These are phyloP conservation scores for Australoheros facetus DNA, from an alignment of 2,797 vertebrate genomes.

Conservation along the genomic window DNA sequence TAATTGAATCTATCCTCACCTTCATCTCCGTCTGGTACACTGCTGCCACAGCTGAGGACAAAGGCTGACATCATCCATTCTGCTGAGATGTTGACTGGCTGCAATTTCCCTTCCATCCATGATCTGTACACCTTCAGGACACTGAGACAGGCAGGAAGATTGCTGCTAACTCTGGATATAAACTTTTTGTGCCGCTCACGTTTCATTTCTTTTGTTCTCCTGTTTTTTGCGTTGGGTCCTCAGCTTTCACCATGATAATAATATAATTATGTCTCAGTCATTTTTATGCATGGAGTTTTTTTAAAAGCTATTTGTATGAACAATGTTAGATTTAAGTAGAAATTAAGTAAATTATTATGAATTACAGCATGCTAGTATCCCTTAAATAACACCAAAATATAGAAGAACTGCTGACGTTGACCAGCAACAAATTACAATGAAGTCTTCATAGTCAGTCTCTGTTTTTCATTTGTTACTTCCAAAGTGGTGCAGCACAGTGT, in stretches of 20 bases:
- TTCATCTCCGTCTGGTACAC: background rate
- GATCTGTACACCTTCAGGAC: background rate
- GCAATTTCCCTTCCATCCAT: background rate
- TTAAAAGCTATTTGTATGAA: accelerated
- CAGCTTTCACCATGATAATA: no score
- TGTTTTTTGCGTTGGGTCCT: background rate
- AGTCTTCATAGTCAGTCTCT: background rate
- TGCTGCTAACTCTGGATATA: background rate
- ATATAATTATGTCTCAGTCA: background rate
- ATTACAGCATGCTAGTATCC: accelerated
- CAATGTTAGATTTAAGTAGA: background rate
- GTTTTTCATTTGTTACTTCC: background rate
- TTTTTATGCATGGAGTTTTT: background rate
- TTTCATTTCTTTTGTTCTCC: background rate
- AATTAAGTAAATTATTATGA: background rate
- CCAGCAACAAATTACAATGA: background rate
- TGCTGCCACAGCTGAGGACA: background rate
- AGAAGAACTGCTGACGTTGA: background rate
- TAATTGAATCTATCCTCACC: background rate
- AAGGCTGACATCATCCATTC: background rate
- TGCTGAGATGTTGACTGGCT: background rate
- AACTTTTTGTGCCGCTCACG: background rate
- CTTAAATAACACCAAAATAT: background rate
- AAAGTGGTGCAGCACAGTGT: background rate
- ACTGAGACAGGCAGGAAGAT: background rate